Percentiles rank a stretch among this genome's conserved stretches.
Conservation (phyloP, 2,888 invertebrate species). For the Pseudoips prasinana region DNA sequence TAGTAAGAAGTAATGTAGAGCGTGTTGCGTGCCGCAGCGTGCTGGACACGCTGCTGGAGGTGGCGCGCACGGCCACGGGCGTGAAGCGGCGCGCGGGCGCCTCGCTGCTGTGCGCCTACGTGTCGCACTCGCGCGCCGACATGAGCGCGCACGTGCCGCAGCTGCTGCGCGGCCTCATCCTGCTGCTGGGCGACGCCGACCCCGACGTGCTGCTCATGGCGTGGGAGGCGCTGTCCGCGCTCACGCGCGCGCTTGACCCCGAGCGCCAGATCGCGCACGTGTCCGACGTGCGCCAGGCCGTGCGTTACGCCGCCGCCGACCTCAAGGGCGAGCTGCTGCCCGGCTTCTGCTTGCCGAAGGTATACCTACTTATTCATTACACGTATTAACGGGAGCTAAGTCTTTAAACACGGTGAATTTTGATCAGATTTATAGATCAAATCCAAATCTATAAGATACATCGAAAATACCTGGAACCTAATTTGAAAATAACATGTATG, state of each 20-base stretch:
- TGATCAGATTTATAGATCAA: no score
- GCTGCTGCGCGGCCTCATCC: slow-evolving; percentile 92
- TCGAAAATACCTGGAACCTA: no score
- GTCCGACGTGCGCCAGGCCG: slow-evolving; percentile 94
- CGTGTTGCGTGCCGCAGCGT: slow-evolving; percentile 37
- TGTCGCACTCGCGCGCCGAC: slow-evolving; percentile 93
- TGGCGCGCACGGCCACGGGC: slow-evolving; percentile 59
- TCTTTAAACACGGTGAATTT: no score
- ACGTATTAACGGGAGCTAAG: no score
- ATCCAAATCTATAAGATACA: no score
- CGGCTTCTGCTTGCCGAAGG: slow-evolving; percentile 96
- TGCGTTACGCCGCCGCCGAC: slow-evolving; percentile 94
- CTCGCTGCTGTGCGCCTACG: slow-evolving; percentile 94
- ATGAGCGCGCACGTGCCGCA: slow-evolving; percentile 94
- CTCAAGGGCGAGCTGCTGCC: slow-evolving; percentile 91
- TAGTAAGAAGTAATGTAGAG: no score
- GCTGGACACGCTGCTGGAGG: slow-evolving; percentile 46
- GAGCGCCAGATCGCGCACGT: slow-evolving; percentile 93
- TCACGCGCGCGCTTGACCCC: slow-evolving; percentile 93
- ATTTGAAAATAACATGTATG: no score
- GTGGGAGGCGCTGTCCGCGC: slow-evolving; percentile 94
- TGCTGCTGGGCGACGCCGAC: slow-evolving; percentile 91
- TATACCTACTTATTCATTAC: no score
- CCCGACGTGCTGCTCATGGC: slow-evolving; percentile 87
- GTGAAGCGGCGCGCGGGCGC: slow-evolving; percentile 88